Conservation (phyloP, 1,140 invertebrate genomes). For the Drosophila erecta region DNA sequence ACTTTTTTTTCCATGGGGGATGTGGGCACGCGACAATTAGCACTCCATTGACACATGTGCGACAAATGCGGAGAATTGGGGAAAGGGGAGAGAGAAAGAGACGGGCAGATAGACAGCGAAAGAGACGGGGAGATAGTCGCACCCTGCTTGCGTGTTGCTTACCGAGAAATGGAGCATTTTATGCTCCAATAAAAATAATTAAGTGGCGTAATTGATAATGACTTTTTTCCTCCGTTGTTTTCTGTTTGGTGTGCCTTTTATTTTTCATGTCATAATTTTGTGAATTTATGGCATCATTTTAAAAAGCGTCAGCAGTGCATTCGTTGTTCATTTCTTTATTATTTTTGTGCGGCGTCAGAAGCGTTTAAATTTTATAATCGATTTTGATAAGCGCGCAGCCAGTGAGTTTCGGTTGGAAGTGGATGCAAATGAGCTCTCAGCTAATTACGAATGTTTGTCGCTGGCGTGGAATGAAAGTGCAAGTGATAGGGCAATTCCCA, state of each 20-base stretch:
- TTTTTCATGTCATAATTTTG: constrained; percentile 70
- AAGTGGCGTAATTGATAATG: constrained; percentile 82
- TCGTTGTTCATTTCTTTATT: constrained; percentile 17
- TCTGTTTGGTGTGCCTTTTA: constrained; percentile 32
- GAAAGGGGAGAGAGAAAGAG: background rate
- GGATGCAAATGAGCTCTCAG: constrained; percentile 35
- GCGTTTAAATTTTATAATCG: constrained; percentile 45
- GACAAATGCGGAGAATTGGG: constrained; percentile 27
- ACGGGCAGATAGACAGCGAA: background rate
- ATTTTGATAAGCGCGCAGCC: constrained; percentile 25
- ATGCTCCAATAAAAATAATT: constrained; percentile 83
- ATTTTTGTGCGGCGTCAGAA: constrained; percentile 34
- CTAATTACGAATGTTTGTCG: constrained; percentile 23
- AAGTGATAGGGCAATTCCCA: constrained; percentile 20
- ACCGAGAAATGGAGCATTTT: constrained; percentile 79
- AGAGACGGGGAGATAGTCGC: background rate
- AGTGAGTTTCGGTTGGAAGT: constrained; percentile 1
- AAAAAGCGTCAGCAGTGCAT: constrained; percentile 31
- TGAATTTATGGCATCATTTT: constrained; percentile 57
- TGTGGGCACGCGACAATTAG: constrained; percentile 79
- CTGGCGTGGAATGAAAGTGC: constrained; percentile 4
- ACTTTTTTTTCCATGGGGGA: constrained; percentile 28
- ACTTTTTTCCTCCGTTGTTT: constrained; percentile 57
- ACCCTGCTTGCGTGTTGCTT: constrained; percentile 24
- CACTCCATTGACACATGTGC: constrained; percentile 78